Evolutionary conservation across 2,797 vertebrate species (phyloP), one percentile per base, ranked within the genome.

Genomic region (Podarcis lilfordi): DNA sequence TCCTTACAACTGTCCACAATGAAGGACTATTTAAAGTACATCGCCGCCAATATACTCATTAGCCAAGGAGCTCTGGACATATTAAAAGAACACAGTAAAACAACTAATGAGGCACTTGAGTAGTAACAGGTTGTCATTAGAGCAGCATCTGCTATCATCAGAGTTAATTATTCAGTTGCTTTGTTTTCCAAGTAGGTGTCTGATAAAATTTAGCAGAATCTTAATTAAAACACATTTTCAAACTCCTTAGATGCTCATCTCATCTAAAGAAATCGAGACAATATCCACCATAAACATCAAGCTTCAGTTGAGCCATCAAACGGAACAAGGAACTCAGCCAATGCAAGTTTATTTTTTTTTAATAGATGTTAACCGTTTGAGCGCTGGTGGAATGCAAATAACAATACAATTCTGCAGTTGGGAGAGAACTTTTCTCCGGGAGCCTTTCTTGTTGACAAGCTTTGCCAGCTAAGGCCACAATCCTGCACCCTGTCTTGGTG

Each of bases 121-220:
- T 95, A 93, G 97, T 98, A 98, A 97, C 97, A 98, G 97, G 97
- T 97, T 98, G 97, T 97, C 97, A 98, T 97, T 97, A 98, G 97
- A 96, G 95, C 96, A 97, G 96, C 97, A 98, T 97, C 98, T 98
- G 98, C 97, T 98, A 97, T 98, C 97, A 98, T 98, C 97, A 97
- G 95, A 97, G 97, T 97, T 97, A 97, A 98, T 97, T 98, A 97
- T 97, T 97, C 97, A 97, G 96, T 96, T 97, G 97, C 97, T 97
- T 97, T 98, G 97, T 98, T 97, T 97, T 97, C 97, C 97, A 96
- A 97, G 97, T 97, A 97, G 97, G 97, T 98, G 97, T 97, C 97
- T 97, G 96, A 96, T 97, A 97, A 97, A 97, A 98, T 98, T 97
- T 97, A 98, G 97, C 97, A 97, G 97, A 97, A 97, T 98, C 97